Percentiles rank a stretch among this genome's conserved stretches.
Conservation (phyloP, 2,797 vertebrate genomes). For the Oreortyx pictus region DNA sequence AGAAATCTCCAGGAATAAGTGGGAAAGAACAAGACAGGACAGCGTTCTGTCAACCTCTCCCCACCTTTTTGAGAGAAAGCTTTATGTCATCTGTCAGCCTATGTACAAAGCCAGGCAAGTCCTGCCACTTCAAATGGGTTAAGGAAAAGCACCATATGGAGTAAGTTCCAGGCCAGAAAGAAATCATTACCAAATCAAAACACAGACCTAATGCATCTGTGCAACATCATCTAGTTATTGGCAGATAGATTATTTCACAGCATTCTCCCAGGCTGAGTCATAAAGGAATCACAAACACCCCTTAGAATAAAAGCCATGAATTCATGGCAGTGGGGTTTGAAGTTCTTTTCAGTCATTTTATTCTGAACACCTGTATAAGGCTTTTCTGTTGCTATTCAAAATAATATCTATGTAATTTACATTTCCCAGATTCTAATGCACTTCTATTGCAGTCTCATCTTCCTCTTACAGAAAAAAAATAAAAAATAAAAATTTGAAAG, state of each 20-base stretch:
- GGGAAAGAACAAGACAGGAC: background rate
- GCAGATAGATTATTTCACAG: constrained; percentile 45
- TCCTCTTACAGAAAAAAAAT: background rate
- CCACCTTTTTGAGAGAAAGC: background rate
- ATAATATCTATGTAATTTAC: background rate
- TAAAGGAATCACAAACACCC: background rate
- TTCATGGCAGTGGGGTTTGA: background rate
- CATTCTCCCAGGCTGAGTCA: background rate
- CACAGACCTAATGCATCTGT: background rate
- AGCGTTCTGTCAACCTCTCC: background rate
- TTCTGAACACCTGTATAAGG: background rate
- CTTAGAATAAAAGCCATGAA: background rate
- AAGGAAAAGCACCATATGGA: background rate
- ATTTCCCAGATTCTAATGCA: background rate
- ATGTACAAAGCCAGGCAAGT: background rate
- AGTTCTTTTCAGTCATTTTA: background rate
- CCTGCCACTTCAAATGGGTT: background rate
- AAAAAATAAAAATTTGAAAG: too few relatives aligned
- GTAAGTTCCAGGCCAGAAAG: background rate
- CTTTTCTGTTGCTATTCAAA: background rate
- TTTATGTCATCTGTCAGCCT: background rate
- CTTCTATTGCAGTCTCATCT: background rate
- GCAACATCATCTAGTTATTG: constrained; percentile 27
- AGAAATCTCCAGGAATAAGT: background rate
- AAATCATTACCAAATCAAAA: constrained; percentile 24